Evolutionary conservation across 2,113 vertebrate species (phyloP), one percentile per base, ranked within the genome.

Genomic region (Chlorodrepanis virens): DNA sequence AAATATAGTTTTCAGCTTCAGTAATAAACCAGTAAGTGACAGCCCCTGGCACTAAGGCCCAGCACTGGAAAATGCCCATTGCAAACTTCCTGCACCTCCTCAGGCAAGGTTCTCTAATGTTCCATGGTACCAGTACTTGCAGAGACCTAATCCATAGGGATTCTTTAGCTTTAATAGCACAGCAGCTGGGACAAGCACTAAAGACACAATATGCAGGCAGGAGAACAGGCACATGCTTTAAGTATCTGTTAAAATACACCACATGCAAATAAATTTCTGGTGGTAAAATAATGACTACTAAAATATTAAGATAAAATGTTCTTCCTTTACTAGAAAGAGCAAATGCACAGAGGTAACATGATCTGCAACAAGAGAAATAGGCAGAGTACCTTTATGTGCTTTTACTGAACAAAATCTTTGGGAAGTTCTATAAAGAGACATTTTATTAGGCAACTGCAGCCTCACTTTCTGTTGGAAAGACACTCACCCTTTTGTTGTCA

Each of bases 401-500:
- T 80, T 37, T 64, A 56, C 5, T 71, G 52, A 78, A 81, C 53
- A 76, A 93, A 83, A 63, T 5, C 49, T 86, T 56, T 40, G 29
- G 16, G 25, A 42, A 80, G 35, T n/a, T 24, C 27, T 85, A 70
- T 37, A 72, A 72, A 85, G 61, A 78, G 23, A 60, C 9, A 17
- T 29, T 40, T 59, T 25, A 59, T 37, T 49, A 59, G 45, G 20
- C 29, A 93, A 71, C 18, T 78, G 31, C 52, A 40, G 44, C 37
- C 22, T 82, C 39, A 45, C 64, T 81, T 82, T 79, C 47, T 75
- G 22, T 21, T 50, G 13, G 31, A 72, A 88, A 75, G 49, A 67
- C n/a, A 97, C 98, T 97, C 96, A 99, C 99, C 98, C 97, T 98
- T 89, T 98, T 98, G 91, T 99, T 99, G 90, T 98, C 95, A 82